Conservation (phyloP, 2,797 vertebrate species). For the Nyctalus aviator region DNA sequence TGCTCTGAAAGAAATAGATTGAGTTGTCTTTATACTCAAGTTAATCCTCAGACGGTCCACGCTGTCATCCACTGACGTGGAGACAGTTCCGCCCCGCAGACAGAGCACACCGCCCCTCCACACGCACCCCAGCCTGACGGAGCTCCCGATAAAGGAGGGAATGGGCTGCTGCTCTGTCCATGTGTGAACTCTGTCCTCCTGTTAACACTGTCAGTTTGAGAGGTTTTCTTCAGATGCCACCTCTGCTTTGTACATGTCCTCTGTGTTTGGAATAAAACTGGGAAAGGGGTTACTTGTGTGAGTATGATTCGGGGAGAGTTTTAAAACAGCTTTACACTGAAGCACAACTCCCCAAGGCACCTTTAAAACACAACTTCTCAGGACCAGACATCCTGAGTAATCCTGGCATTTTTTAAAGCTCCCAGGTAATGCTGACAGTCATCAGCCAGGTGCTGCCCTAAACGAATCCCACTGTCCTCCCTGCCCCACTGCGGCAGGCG, state of each 20-base stretch:
- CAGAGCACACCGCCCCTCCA: neutral
- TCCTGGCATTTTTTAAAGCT: slow-evolving; percentile 45
- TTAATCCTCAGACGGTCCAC: slow-evolving; percentile 67
- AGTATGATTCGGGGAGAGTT: neutral
- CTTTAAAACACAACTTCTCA: slow-evolving; percentile 15
- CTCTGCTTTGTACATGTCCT: slow-evolving; percentile 75
- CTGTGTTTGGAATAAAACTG: slow-evolving; percentile 73
- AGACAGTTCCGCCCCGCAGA: slow-evolving; percentile 65
- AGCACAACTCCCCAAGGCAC: neutral
- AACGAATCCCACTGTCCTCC: neutral
- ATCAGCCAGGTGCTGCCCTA: slow-evolving; percentile 7
- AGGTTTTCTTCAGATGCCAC: slow-evolving; percentile 70
- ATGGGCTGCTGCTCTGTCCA: slow-evolving; percentile 13
- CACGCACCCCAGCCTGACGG: slow-evolving; percentile 50
- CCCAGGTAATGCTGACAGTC: slow-evolving; percentile 1
- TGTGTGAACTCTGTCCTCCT: neutral
- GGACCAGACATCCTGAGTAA: slow-evolving; percentile 14
- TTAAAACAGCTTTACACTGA: neutral
- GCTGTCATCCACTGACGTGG: slow-evolving; percentile 75
- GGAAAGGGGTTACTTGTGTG: slow-evolving; percentile 75
- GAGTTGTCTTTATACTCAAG: slow-evolving; percentile 74
- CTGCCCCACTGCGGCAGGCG: neutral
- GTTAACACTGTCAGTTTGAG: neutral
- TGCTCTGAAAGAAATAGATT: slow-evolving; percentile 83
- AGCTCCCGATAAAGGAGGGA: neutral